phyloP scores from a whole-genome alignment of 1,140 invertebrate genomes.

The Whitmania pigra region DNA sequence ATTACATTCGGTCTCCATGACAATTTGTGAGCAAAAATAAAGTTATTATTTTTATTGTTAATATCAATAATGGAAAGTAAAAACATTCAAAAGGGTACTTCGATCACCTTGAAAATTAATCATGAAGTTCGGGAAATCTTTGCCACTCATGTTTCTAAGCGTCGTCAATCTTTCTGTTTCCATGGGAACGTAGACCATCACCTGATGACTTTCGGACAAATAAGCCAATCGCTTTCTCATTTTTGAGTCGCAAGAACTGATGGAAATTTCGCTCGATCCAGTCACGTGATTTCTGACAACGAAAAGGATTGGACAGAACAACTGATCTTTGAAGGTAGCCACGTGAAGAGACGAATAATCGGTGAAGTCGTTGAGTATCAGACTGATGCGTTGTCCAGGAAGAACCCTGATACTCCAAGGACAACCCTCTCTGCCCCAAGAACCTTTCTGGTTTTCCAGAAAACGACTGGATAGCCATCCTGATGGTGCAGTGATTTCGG shows the following conservation, averaged over 20 bases:
- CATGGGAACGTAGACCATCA: background rate
- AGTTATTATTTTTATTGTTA: background rate
- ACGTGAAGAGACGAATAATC: background rate
- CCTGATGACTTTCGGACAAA: constrained; percentile 4
- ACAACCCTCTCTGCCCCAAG: constrained; percentile 15
- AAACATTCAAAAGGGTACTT: background rate
- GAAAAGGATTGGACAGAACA: background rate
- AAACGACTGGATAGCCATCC: too few relatives aligned
- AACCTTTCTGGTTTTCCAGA: background rate
- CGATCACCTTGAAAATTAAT: background rate
- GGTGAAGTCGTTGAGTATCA: constrained; percentile 15
- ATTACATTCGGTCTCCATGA: too few relatives aligned
- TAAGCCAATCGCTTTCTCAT: background rate
- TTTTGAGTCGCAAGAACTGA: background rate
- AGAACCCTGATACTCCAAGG: constrained; percentile 18
- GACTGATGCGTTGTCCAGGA: constrained; percentile 20
- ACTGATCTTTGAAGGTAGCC: background rate
- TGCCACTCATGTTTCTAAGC: background rate
- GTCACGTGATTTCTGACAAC: background rate
- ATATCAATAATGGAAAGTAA: background rate
- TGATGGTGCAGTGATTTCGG: too few relatives aligned
- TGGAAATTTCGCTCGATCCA: background rate
- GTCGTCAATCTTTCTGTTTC: background rate
- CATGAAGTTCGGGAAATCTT: background rate
- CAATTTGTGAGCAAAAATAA: too few relatives aligned